phyloP scores from a whole-genome alignment of 2,113 vertebrate genomes.

The Muntiacus muntjak region DNA sequence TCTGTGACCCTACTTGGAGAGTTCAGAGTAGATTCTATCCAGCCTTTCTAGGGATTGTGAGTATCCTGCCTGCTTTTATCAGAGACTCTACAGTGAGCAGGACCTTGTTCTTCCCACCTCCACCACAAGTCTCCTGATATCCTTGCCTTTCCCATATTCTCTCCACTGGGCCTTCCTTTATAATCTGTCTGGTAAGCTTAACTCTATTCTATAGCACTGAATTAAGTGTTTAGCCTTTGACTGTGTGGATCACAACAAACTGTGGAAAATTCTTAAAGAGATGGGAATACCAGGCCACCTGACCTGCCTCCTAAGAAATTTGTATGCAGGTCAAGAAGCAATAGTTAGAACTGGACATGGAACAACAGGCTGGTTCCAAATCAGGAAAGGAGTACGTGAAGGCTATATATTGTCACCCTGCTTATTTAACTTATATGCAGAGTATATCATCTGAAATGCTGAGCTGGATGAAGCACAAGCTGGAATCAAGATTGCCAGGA shows the following conservation, averaged over 20 bases:
- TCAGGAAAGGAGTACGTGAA: not conserved
- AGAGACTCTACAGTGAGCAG: not conserved
- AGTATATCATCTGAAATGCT: not conserved
- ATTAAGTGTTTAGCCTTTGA: not conserved
- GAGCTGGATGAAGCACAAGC: not conserved
- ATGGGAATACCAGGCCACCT: not conserved
- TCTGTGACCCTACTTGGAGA: slow-evolving; percentile 4
- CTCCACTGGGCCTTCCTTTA: not conserved
- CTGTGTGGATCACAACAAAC: not conserved
- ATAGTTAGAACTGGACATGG: not conserved
- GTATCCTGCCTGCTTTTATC: not conserved
- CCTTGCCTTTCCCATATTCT: not conserved
- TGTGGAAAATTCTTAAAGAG: not conserved
- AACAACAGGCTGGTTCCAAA: not conserved
- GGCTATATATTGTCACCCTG: not conserved
- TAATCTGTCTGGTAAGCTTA: not conserved
- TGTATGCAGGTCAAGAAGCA: not conserved
- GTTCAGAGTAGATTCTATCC: not conserved
- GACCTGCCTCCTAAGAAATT: not conserved
- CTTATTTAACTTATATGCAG: not conserved
- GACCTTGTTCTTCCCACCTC: not conserved
- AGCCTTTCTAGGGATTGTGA: not conserved
- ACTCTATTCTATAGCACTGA: not conserved
- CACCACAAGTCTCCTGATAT: not conserved
- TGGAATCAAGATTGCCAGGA: not conserved